phyloP scores from a whole-genome alignment of 2,888 invertebrate species.

The Rotaria sp. region DNA sequence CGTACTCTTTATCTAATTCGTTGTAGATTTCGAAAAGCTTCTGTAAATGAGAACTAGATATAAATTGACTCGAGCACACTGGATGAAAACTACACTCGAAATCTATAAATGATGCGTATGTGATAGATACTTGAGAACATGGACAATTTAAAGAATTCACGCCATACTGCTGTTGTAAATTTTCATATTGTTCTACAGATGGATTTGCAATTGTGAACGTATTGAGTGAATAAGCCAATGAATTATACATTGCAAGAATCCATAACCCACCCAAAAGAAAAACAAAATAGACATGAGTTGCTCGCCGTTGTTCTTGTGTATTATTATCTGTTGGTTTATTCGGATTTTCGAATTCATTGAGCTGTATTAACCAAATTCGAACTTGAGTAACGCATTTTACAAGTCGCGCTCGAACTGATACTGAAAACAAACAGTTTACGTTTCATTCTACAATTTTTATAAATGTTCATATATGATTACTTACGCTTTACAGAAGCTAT shows the following conservation, averaged over 20 bases:
- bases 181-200: not conserved
- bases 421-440: not conserved
- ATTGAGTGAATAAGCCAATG: not conserved
- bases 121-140: not conserved
- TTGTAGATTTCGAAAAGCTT: not conserved
- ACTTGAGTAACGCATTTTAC: not conserved
- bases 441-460: too few species aligned
- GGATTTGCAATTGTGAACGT: not conserved
- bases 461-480: too few species aligned
- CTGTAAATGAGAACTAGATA: not conserved
- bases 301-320: not conserved
- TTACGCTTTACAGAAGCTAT: too few species aligned
- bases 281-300: not conserved
- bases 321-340: not conserved
- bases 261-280: not conserved
- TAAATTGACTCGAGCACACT: not conserved
- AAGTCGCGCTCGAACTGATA: not conserved
- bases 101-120: not conserved
- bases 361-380: not conserved
- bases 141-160: not conserved
- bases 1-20: not conserved
- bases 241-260: not conserved
- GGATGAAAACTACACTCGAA: not conserved
- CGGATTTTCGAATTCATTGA: not conserved
- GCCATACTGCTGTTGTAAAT: not conserved